These are phyloP conservation scores for Ditylenchus weischeri DNA, from an alignment of 2,888 invertebrate genomes.

Conservation along the genomic window DNA sequence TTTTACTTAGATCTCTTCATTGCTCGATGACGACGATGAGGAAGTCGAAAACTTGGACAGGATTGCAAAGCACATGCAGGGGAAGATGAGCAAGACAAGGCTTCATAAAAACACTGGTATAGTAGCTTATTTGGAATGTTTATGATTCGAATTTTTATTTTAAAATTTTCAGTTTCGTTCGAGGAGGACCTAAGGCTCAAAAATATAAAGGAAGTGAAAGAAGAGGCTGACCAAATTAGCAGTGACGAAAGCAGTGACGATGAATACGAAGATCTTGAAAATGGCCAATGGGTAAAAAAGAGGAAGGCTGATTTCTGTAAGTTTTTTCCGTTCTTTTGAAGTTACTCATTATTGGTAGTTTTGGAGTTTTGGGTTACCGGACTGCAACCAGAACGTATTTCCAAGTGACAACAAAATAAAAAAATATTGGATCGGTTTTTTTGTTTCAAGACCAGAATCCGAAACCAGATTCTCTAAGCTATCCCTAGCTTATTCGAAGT, in stretches of 20 bases:
- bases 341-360: no score
- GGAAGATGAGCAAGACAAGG: constrained; percentile 34
- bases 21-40: constrained; percentile 77
- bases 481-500: no score
- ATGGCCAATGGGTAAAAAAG: constrained; percentile 8
- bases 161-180: constrained; percentile 38
- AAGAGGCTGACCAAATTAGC: constrained; percentile 12
- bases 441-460: no score
- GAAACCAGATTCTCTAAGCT: no score
- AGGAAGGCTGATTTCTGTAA: constrained; percentile 15
- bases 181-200: constrained; percentile 59
- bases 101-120: constrained; percentile 31
- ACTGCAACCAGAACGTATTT: no score
- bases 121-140: background rate
- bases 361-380: no score
- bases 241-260: constrained; percentile 12
- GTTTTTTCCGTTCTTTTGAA: background rate
- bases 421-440: no score
- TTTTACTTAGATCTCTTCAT: constrained; percentile 2
- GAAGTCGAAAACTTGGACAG: constrained; percentile 72
- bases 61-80: constrained; percentile 46
- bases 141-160: background rate
- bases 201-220: constrained; percentile 61
- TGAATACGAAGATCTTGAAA: constrained; percentile 26
- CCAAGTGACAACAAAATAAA: no score